Percentiles rank a stretch among this genome's conserved stretches.
Conservation (phyloP, 64 coral and sea anemone genomes). For the Pachyseris speciosa region DNA sequence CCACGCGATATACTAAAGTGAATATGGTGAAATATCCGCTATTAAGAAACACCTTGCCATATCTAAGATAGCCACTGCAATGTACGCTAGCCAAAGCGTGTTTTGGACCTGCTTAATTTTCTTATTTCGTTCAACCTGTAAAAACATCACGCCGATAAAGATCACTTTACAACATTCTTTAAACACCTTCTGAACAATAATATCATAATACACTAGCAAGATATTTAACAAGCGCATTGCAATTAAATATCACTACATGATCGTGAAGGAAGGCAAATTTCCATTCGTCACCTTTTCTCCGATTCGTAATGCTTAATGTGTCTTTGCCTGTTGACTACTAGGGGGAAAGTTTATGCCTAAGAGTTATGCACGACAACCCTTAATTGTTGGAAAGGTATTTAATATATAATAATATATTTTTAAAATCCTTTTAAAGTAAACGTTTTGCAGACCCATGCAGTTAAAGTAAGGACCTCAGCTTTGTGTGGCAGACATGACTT, state of each 20-base stretch:
- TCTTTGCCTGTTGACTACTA: not conserved
- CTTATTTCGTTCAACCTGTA: not conserved
- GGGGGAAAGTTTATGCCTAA: too few species aligned
- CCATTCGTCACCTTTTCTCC: not conserved
- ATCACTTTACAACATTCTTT: not conserved
- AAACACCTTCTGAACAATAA: not conserved
- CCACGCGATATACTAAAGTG: not conserved
- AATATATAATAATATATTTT: too few species aligned
- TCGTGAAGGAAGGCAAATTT: not conserved
- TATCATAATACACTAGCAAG: not conserved
- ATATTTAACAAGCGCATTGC: not conserved
- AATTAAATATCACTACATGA: not conserved
- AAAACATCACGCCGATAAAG: not conserved
- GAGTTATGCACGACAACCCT: too few species aligned
- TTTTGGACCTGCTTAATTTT: not conserved
- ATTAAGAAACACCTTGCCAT: not conserved
- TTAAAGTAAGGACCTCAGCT: too few species aligned
- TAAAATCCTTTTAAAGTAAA: too few species aligned
- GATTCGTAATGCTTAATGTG: not conserved
- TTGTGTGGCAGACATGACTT: too few species aligned
- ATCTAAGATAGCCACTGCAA: not conserved
- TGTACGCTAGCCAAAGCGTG: not conserved
- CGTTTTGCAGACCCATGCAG: too few species aligned
- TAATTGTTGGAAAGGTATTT: too few species aligned
- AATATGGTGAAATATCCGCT: not conserved